These are phyloP conservation scores for Lichenostomus cassidix DNA, from an alignment of 2,113 vertebrate species.

Conservation along the genomic window DNA sequence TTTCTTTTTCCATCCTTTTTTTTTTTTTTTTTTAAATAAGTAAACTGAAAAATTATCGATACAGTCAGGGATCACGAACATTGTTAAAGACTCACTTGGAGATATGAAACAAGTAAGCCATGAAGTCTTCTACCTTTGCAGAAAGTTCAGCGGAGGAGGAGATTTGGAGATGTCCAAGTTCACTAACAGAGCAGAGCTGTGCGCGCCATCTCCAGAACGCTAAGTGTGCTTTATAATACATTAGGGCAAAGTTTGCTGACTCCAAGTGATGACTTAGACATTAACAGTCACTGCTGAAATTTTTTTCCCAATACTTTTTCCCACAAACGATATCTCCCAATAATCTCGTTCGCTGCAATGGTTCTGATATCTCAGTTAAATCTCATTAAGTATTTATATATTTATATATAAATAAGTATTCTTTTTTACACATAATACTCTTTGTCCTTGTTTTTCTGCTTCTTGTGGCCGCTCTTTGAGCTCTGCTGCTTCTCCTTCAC, in stretches of 20 bases:
- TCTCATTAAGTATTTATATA: conserved; percentile 66
- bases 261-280: conserved; percentile 75
- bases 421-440: conserved; percentile 96
- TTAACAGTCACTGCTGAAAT: conserved; percentile 65
- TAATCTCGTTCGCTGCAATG: conserved; percentile 70
- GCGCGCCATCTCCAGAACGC: conserved; percentile 61
- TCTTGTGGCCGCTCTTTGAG: conserved; percentile 95
- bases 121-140: conserved; percentile 87
- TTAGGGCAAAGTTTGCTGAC: conserved; percentile 85
- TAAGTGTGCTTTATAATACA: conserved; percentile 96
- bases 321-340: conserved; percentile 81
- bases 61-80: conserved; percentile 79
- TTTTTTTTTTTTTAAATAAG: conserved; percentile 45
- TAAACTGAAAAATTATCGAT: conserved; percentile 69
- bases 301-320: conserved; percentile 76
- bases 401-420: conserved; percentile 72
- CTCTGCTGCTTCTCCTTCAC: conserved; percentile 97
- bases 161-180: conserved; percentile 82
- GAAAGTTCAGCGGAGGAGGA: conserved; percentile 84
- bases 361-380: conserved; percentile 70
- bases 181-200: conserved; percentile 62
- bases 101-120: conserved; percentile 89
- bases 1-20: background rate
- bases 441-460: conserved; percentile 99
- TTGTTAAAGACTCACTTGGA: conserved; percentile 90